Evolutionary conservation across 2,113 vertebrate species (phyloP), one percentile per base, ranked within the genome.

Genomic region (Sialia sialis): DNA sequence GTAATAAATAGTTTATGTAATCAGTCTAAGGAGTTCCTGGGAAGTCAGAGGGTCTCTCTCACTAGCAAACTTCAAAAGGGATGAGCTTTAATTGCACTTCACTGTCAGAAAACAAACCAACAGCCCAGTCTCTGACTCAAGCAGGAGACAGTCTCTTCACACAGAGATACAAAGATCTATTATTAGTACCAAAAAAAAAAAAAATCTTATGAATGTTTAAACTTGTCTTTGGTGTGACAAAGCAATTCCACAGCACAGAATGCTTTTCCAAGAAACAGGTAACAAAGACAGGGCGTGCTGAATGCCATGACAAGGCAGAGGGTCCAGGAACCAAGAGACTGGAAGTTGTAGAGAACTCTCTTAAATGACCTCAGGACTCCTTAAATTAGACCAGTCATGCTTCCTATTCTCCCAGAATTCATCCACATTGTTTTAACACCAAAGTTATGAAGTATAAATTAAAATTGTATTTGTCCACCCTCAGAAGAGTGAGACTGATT

Each of bases 31-130:
- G 41, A 94, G 66, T 32, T 91, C 72, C 78, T 89, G 49, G 55
- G 59, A 87, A 91, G 74, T 72, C 9, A 3, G 78, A 91, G 82
- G 82, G 87, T 76, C 62, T 51, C 46, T 69, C 78, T 93, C 39
- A 46, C 16, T 59, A 77, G 16, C 36, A 66, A 93, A 73, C 87
- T 94, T 96, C 94, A 90, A 95, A 96, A 85, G 51, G 81, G 46
- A 60, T 63, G 78, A 87, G 43, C 80, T 94, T 87, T 94, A 89
- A 95, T 88, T 83, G 89, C 89, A 90, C 64, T 80, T 93, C 39
- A 39, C 92, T 87, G 90, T 86, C 84, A 88, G 81, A 89, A 94
- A 85, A 94, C 84, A 95, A 95, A 89, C 58, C 27, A 3, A 70
- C 70, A 93, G 59, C 81, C 75, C 59, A 9, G 22, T 9, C 15